Evolutionary conservation across 2,797 vertebrate species (phyloP).

Genomic region (Salarias fasciatus): DNA sequence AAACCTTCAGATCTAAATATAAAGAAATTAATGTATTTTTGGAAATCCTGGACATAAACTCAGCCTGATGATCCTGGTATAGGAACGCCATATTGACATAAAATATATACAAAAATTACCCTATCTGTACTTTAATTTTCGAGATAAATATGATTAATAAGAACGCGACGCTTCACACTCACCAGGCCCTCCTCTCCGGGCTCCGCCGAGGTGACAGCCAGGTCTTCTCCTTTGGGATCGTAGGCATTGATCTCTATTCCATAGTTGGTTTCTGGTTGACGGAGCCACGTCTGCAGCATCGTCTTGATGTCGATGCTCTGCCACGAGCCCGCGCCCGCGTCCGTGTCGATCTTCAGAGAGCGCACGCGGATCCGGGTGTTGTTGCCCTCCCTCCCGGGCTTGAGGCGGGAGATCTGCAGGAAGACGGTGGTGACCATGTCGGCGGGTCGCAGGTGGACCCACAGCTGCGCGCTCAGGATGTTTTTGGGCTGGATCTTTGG

Average conservation of each 20-base stretch:
- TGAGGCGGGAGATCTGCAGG: constrained; percentile 95
- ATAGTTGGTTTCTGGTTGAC: constrained; percentile 94
- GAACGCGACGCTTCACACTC: too few species aligned
- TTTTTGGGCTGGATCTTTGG: constrained; percentile 94
- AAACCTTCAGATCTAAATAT: too few species aligned
- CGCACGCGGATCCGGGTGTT: constrained; percentile 89
- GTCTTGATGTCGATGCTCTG: constrained; percentile 98
- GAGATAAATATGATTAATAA: too few species aligned
- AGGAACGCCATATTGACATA: too few species aligned
- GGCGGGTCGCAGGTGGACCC: constrained; percentile 94
- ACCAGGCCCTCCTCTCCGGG: constrained; percentile 96
- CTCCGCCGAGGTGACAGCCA: constrained; percentile 91
- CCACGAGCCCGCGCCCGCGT: constrained; percentile 91
- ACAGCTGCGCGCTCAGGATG: constrained; percentile 95
- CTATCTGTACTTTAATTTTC: too few species aligned
- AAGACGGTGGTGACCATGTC: constrained; percentile 90
- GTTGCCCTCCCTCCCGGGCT: constrained; percentile 89
- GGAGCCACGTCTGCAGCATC: constrained; percentile 94
- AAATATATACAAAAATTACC: too few species aligned
- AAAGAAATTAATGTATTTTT: too few species aligned
- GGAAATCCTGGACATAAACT: too few species aligned
- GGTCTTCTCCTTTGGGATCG: constrained; percentile 89
- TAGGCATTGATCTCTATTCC: constrained; percentile 97
- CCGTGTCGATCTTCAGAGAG: constrained; percentile 93
- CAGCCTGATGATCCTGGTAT: too few species aligned